Percentiles rank a stretch among this genome's conserved stretches.
phyloP scores from a whole-genome alignment of 1,140 invertebrate species.

The Zaprionus tsacasi region DNA sequence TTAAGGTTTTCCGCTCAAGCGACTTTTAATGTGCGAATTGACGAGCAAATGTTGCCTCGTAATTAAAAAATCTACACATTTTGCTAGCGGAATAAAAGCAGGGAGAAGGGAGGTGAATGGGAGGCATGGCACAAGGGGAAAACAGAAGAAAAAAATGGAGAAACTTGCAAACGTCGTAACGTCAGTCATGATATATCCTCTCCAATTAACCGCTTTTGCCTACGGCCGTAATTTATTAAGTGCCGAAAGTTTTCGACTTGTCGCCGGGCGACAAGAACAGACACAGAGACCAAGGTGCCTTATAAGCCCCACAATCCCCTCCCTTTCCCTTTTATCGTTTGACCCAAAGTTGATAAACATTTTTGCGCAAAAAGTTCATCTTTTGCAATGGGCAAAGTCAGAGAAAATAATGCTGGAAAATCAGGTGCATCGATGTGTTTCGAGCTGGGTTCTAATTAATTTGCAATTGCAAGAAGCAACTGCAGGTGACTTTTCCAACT shows the following conservation, averaged over 20 bases:
- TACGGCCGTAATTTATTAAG: conserved; percentile 47
- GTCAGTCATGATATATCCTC: conserved; percentile 32
- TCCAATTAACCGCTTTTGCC: conserved; percentile 40
- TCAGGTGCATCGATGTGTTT: conserved; percentile 3
- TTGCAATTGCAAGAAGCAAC: not conserved
- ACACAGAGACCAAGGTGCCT: not conserved
- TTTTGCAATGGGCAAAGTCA: not conserved
- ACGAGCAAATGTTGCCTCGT: conserved; percentile 36
- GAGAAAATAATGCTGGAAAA: not conserved
- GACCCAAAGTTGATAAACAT: not conserved
- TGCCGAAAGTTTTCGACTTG: conserved; percentile 47
- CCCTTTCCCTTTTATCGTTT: too few species aligned
- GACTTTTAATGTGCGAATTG: conserved; percentile 55
- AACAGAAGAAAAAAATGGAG: not conserved
- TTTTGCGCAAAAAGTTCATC: not conserved
- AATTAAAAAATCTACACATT: conserved; percentile 42
- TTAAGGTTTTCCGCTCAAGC: conserved; percentile 56
- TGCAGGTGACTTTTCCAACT: not conserved
- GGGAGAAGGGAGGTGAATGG: not conserved
- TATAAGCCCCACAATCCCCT: not conserved
- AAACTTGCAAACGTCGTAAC: conserved; percentile 3
- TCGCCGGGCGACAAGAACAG: conserved; percentile 23
- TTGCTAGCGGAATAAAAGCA: not conserved
- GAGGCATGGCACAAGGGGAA: not conserved
- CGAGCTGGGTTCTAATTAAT: not conserved